Conservation (phyloP, 2,797 vertebrate species). For the Tauraco hartlaubi region DNA sequence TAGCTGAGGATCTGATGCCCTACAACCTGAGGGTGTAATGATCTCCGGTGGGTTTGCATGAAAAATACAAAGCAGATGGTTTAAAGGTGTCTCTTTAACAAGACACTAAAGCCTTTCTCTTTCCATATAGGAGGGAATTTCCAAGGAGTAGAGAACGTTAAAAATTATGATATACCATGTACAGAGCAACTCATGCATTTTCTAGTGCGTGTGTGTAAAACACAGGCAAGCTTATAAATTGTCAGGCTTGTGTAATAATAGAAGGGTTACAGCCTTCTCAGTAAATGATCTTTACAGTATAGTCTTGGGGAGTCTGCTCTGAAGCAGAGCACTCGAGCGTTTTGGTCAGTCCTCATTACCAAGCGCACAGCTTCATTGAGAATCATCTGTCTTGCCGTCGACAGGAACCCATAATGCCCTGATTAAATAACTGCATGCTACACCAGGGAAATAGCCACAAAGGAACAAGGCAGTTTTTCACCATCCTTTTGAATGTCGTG, state of each 20-base stretch:
- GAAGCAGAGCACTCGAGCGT: not conserved
- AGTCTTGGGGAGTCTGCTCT: not conserved
- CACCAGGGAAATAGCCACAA: not conserved
- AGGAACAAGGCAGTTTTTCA: not conserved
- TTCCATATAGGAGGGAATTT: not conserved
- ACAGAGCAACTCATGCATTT: not conserved
- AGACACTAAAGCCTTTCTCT: not conserved
- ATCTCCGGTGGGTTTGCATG: not conserved
- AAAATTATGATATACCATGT: not conserved
- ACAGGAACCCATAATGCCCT: not conserved
- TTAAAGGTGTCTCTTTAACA: not conserved
- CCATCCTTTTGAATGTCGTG: not conserved
- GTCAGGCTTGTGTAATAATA: not conserved
- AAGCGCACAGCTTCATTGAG: not conserved
- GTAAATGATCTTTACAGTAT: not conserved
- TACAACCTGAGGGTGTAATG: not conserved
- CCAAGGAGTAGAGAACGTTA: not conserved
- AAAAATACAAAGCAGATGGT: not conserved
- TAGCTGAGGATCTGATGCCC: not conserved
- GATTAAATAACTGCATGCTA: not conserved
- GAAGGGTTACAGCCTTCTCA: not conserved
- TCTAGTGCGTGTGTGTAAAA: not conserved
- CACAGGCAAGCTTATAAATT: not conserved
- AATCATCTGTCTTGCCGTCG: not conserved
- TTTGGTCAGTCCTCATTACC: conserved; percentile 11